A percentile compares a stretch with the other conserved stretches of the same genome.
Evolutionary conservation across 2,888 invertebrate species (phyloP).

Genomic region (Athetis lepigone): DNA sequence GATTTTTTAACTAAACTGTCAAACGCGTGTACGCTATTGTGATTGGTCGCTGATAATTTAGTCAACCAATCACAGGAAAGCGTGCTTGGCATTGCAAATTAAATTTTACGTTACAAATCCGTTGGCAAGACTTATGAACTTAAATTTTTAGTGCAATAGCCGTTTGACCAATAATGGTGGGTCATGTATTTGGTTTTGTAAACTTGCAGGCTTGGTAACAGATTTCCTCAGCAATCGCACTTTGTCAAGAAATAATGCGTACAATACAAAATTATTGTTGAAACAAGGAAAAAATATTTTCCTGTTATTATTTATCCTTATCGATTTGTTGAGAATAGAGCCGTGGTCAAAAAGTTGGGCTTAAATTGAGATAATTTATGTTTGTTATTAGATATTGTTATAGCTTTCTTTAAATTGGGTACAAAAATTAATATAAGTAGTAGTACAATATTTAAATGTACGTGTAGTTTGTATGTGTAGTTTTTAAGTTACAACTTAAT

Average conservation of each 20-base stretch:
- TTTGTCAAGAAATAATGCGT: conserved; percentile 35
- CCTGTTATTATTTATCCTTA: conserved; percentile 36
- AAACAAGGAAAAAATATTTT: conserved; percentile 48
- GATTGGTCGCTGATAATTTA: too few species aligned
- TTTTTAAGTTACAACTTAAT: too few species aligned
- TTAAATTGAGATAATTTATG: conserved; percentile 14
- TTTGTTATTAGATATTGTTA: neutral
- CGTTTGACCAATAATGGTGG: neutral
- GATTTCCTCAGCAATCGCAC: conserved; percentile 36
- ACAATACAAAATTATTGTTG: conserved; percentile 19
- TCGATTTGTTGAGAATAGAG: conserved; percentile 11
- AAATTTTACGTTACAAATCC: too few species aligned
- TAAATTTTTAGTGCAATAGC: neutral
- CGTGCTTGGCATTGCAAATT: too few species aligned
- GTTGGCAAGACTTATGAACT: too few species aligned
- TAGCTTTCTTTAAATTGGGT: neutral
- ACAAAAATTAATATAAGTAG: too few species aligned
- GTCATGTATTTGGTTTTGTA: conserved; percentile 4
- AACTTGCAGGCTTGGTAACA: conserved; percentile 9
- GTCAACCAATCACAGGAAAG: too few species aligned
- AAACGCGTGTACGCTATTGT: too few species aligned
- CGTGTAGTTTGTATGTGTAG: too few species aligned
- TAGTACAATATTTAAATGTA: too few species aligned
- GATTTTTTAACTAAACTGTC: too few species aligned
- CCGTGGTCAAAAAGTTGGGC: conserved; percentile 10